Percentiles rank a stretch among this genome's conserved stretches.
phyloP scores from a whole-genome alignment of 2,797 vertebrate genomes.

The Sebastes alutus region DNA sequence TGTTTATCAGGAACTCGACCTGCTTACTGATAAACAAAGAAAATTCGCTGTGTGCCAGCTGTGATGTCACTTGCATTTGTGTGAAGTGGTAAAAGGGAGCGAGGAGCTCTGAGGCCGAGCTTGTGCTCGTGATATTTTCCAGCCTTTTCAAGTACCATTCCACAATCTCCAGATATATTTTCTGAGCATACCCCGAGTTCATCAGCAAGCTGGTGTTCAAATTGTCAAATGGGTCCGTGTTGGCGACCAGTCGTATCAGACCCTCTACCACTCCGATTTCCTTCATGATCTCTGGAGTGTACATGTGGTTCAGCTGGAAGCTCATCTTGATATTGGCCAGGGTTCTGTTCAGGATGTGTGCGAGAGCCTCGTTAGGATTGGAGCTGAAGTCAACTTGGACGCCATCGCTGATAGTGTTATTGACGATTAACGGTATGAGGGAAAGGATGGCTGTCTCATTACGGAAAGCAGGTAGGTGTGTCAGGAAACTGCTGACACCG shows the following conservation, averaged over 20 bases:
- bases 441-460: slow-evolving; percentile 62
- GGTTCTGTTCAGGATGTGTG: slow-evolving; percentile 50
- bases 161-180: slow-evolving; percentile 63
- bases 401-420: slow-evolving; percentile 43
- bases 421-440: slow-evolving; percentile 56
- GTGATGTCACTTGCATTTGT: slow-evolving; percentile 69
- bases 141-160: slow-evolving; percentile 79
- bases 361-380: slow-evolving; percentile 22
- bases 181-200: slow-evolving; percentile 44
- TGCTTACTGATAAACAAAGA: slow-evolving; percentile 50
- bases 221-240: slow-evolving; percentile 45
- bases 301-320: slow-evolving; percentile 64
- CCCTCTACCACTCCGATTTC: slow-evolving; percentile 74
- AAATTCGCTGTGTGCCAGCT: slow-evolving; percentile 60
- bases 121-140: slow-evolving; percentile 69
- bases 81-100: slow-evolving; percentile 59
- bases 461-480: slow-evolving; percentile 43
- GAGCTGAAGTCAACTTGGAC: slow-evolving; percentile 33
- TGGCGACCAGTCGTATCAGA: slow-evolving; percentile 61
- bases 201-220: slow-evolving; percentile 50
- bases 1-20: slow-evolving; percentile 46
- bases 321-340: slow-evolving; percentile 68
- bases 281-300: slow-evolving; percentile 68
- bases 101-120: slow-evolving; percentile 64
- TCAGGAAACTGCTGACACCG: slow-evolving; percentile 57